Conservation (phyloP, 2,113 vertebrate genomes). For the Podarcis cretensis region DNA sequence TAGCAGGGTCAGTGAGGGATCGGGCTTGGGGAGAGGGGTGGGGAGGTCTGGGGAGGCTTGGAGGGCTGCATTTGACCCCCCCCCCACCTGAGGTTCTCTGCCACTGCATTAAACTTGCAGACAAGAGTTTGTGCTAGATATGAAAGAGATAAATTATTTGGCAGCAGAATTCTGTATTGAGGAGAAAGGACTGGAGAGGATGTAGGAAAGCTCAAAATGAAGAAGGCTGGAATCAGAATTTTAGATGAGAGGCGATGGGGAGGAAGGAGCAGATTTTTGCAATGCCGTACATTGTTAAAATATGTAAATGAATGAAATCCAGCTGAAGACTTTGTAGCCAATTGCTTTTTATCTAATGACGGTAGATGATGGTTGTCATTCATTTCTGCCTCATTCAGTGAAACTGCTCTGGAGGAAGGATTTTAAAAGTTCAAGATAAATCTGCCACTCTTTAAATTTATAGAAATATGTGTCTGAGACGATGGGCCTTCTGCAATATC, state of each 20-base stretch:
- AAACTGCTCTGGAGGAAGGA: background rate
- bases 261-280: background rate
- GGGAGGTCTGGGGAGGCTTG: too few species aligned
- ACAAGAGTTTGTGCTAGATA: background rate
- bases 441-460: constrained; percentile 3
- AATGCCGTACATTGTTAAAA: background rate
- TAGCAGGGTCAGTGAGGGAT: too few species aligned
- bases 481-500: constrained; percentile 80
- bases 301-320: background rate
- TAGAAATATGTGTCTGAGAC: constrained; percentile 80
- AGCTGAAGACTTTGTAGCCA: background rate
- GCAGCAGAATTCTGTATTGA: background rate
- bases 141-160: background rate
- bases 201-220: background rate
- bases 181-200: background rate
- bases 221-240: background rate
- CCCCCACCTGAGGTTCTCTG: too few species aligned
- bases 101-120: background rate
- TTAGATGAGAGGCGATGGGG: background rate
- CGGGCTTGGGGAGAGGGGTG: too few species aligned
- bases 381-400: background rate
- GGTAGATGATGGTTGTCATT: too few species aligned
- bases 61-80: too few species aligned
- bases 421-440: background rate
- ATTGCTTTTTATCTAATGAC: background rate